Conservation (phyloP, 2,888 invertebrate species). For the Conops quadrifasciatus region DNA sequence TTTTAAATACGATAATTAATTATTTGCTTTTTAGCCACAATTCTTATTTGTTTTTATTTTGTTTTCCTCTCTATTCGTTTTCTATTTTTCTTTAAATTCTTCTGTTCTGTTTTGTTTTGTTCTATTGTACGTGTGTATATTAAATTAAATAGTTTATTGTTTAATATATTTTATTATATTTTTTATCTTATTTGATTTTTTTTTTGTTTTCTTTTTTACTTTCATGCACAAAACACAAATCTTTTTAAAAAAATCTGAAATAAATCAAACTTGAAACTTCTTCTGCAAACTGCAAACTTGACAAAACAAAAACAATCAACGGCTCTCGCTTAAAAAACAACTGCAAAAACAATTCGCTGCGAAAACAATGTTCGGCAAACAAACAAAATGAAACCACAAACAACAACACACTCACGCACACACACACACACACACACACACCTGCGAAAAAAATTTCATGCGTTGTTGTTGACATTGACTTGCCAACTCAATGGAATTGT, state of each 20-base stretch:
- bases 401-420: conserved; percentile 30
- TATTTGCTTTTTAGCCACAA: conserved; percentile 45
- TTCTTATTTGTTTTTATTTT: conserved; percentile 37
- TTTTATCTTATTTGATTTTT: conserved; percentile 49
- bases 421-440: conserved; percentile 7
- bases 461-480: too few relatives aligned
- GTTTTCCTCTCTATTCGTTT: conserved; percentile 23
- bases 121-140: conserved; percentile 19
- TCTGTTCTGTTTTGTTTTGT: neutral
- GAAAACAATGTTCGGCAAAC: conserved; percentile 34
- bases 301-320: too few relatives aligned
- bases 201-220: conserved; percentile 58
- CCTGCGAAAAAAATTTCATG: too few relatives aligned
- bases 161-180: conserved; percentile 47
- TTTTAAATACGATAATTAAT: too few relatives aligned
- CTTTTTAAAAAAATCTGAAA: conserved; percentile 40
- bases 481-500: too few relatives aligned
- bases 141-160: conserved; percentile 28
- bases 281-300: conserved; percentile 33
- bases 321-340: neutral
- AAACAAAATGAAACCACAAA: conserved; percentile 35
- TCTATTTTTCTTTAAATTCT: conserved; percentile 32
- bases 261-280: conserved; percentile 38
- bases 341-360: conserved; percentile 35
- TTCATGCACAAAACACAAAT: conserved; percentile 56